These are phyloP conservation scores for Gymnocypris eckloni DNA, from an alignment of 2,797 vertebrate species.

Conservation along the genomic window DNA sequence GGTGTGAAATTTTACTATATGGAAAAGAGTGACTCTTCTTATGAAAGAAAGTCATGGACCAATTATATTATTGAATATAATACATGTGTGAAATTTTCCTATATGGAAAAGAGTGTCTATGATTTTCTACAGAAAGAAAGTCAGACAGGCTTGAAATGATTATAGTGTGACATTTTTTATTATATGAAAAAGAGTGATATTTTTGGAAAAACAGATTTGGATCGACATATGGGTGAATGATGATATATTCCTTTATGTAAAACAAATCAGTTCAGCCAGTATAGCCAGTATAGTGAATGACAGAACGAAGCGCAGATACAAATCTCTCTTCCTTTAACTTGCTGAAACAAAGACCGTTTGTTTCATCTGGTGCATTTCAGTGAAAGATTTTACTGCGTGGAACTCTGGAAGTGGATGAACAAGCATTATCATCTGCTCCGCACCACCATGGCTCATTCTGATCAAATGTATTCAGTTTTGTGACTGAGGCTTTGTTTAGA, in stretches of 20 bases:
- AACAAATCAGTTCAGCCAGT: slow-evolving; percentile 17
- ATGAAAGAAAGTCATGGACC: neutral
- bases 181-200: neutral
- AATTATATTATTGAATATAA: neutral
- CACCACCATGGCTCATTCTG: slow-evolving; percentile 24
- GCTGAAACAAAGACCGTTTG: slow-evolving; percentile 39
- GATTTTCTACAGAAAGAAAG: neutral
- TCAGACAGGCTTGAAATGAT: neutral
- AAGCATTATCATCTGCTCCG: slow-evolving; percentile 26
- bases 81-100: neutral
- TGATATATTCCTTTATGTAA: slow-evolving; percentile 2
- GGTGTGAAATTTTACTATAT: neutral
- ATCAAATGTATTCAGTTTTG: slow-evolving; percentile 44
- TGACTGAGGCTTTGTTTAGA: slow-evolving; percentile 46
- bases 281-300: slow-evolving; percentile 14
- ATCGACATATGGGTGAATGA: neutral
- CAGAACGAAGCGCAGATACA: slow-evolving; percentile 42
- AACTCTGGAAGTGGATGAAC: slow-evolving; percentile 21
- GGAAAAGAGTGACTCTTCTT: neutral
- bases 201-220: neutral
- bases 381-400: neutral
- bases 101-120: neutral
- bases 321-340: slow-evolving; percentile 45
- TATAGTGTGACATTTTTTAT: neutral
- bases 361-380: slow-evolving; percentile 21